These are phyloP conservation scores for Porites lobata DNA, from an alignment of 92 coral and sea anemone genomes.

Conservation along the genomic window DNA sequence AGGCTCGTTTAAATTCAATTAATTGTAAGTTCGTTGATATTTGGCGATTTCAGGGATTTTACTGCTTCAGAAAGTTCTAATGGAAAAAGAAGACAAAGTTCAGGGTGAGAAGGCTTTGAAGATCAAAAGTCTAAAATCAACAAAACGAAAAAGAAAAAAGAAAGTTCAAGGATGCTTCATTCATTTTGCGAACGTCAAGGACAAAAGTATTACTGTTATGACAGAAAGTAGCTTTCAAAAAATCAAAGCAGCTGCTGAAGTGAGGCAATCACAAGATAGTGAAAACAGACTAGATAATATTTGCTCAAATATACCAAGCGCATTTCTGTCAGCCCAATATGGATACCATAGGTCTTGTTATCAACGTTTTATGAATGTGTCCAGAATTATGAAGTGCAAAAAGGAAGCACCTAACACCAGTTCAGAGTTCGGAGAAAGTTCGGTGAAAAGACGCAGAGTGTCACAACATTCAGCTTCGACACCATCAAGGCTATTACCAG, in stretches of 20 bases:
- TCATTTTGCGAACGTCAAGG: constrained; percentile 5
- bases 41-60: constrained; percentile 9
- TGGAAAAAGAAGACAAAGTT: constrained; percentile 6
- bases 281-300: not conserved
- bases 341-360: constrained; percentile 15
- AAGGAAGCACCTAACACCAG: not conserved
- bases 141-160: constrained; percentile 6
- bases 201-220: not conserved
- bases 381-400: constrained; percentile 1
- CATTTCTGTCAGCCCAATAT: constrained; percentile 6
- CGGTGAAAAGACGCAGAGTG: not conserved
- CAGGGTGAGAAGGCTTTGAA: constrained; percentile 9
- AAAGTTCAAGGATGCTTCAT: not conserved
- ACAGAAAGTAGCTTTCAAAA: not conserved
- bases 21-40: constrained; percentile 1
- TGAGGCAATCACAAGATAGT: constrained; percentile 6
- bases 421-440: not conserved
- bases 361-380: not conserved
- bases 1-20: not conserved
- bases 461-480: too few relatives aligned
- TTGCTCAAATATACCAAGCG: not conserved
- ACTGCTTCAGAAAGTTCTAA: constrained; percentile 1
- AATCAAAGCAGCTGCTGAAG: constrained; percentile 16
- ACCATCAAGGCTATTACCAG: too few relatives aligned
- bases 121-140: constrained; percentile 1